Evolutionary conservation across 2,888 invertebrate species (phyloP), one percentile per base, ranked within the genome.

Genomic region (Caradrina clavipalpis): DNA sequence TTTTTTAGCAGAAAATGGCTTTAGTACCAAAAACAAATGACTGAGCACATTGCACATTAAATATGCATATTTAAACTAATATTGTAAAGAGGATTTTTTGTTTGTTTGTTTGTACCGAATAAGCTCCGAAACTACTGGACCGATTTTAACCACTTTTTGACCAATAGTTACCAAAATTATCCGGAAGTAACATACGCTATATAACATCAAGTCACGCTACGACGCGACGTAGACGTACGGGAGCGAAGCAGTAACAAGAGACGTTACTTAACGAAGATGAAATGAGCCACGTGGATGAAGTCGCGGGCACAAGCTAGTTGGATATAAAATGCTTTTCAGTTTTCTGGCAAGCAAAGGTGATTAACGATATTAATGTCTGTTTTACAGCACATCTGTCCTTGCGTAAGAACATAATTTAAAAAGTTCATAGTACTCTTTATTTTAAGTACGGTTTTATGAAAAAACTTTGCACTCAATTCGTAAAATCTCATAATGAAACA

Each of bases 401-500:
- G 51, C n/a, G 11, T 19, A 21, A 21, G 13, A 21, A 47, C 31
- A 26, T 42, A 35, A 26, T 21, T 21, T 11, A 31, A 42, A 57
- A 64, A 65, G 17, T 47, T 56, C 6, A 17, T 50, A 45, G 6
- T 57, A 13, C 17, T 57, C 11, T 53, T 47, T 0, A 57, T 39
- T 57, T 51, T n/a, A 47, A 57, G 26, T 56, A 13, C 53, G 13
- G 47, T 56, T 22, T 54, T 61, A 47, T 21, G 21, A 17, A 53
- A 60, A 76, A 80, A 76, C 61, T 80, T 78, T 72, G 69, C 51
- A 21, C 35, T 42, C 39, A 19, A 57, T 51, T 75, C 75, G 67
- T 85, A 83, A 86, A 85, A 73, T 47, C 68, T 60, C 62, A 68
- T 67, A 79, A 83, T 84, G 73, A 82, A 84, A 80, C 66, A 76